Base-by-base conservation (phyloP, 1,140 invertebrate species). In the Riptortus pedestris region DNA sequence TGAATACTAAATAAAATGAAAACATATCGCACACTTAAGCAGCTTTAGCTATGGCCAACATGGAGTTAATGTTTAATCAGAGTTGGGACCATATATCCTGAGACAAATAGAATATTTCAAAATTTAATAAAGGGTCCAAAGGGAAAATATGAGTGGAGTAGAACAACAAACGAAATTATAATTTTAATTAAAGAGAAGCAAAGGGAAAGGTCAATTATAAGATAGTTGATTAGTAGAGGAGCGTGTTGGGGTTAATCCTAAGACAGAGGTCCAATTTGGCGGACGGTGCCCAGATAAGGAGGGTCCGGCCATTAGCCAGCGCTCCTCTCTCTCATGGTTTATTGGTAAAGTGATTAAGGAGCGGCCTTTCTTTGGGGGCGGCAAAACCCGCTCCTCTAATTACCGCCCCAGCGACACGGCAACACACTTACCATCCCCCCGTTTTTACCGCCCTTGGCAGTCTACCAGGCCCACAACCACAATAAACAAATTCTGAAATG, bases 291-390 rank as follows among this genome's bases (percentile, higher is more conserved):
- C 14, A 45, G 43, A 45, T 45, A 45, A 45, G 43, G 43, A 45
- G n/a, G n/a, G n/a, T n/a, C n/a, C n/a, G n/a, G 43, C 43, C 43
- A 45, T 45, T 45, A 45, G 43, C 14, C 22, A 5, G 51, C 14
- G 20, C n/a, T 16, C 14, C 51, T n/a, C n/a, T n/a, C n/a, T 14
- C 26, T 55, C 20, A 55, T 55, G 51, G 2, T 55, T 55, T 55
- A 55, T 55, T 55, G 51, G 51, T 55, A 55, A 55, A 55, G 51
- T 55, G 51, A 55, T 55, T 55, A 55, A 22, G 51, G 51, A 22
- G 51, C 2, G 14, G 2, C 2, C 20, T 55, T 55, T 55, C 51
- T 55, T 55, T 55, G 51, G 51, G 51, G 51, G 14, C 51, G n/a
- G 51, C 51, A 55, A 55, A 55, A 55, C 51, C 43, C 14, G 43